Evolutionary conservation across 2,888 invertebrate species (phyloP).

Genomic region (Anoplius nigerrimus): DNA sequence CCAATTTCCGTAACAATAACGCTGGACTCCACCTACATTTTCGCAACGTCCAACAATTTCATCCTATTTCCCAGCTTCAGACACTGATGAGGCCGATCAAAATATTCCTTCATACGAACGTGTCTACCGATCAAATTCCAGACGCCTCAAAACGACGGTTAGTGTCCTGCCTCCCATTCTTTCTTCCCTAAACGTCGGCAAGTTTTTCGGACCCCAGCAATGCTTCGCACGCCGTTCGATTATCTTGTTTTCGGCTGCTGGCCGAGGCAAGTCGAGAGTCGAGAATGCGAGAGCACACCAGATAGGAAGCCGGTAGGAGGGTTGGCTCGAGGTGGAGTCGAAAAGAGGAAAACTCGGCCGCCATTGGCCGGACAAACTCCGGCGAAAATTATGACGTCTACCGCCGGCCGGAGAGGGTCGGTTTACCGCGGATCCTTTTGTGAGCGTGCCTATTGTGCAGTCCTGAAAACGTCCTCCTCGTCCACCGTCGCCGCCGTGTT

Average conservation of each 20-base stretch:
- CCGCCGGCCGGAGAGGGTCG: conserved; percentile 28
- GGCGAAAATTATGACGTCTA: conserved; percentile 54
- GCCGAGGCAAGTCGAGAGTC: background rate
- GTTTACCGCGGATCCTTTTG: conserved; percentile 47
- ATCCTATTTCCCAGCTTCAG: no score
- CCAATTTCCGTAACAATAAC: no score
- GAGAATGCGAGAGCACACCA: no score
- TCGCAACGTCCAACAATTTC: no score
- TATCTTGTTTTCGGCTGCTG: conserved; percentile 1
- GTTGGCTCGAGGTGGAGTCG: conserved; percentile 3
- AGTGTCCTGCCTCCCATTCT: no score
- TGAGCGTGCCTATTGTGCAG: conserved; percentile 55
- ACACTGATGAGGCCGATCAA: no score
- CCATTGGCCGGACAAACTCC: conserved; percentile 35
- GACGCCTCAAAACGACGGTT: no score
- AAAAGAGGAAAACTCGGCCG: conserved; percentile 31
- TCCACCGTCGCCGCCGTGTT: conserved; percentile 16
- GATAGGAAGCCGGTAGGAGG: no score
- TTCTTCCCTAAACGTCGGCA: background rate
- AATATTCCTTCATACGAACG: no score
- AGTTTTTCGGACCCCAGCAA: background rate
- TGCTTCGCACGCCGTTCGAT: background rate
- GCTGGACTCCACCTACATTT: no score
- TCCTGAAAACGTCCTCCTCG: conserved; percentile 44
- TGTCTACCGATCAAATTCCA: no score